A percentile compares a stretch with the other conserved stretches of the same genome.
phyloP scores from a whole-genome alignment of 2,888 invertebrate genomes.

The Silvanus unidentatus region DNA sequence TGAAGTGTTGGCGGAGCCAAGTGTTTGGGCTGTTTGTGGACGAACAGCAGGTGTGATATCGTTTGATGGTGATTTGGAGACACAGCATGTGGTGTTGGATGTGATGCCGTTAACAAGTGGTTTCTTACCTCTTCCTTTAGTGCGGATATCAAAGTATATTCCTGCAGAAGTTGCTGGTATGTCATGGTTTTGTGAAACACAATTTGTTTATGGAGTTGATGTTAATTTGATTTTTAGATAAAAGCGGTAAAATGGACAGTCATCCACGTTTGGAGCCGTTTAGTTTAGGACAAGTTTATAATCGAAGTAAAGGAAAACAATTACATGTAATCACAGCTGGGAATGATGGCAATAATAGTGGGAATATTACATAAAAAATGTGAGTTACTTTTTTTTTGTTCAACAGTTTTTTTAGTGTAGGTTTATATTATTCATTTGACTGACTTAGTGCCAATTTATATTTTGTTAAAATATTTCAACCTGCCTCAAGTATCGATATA shows the following conservation, averaged over 20 bases:
- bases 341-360: constrained; percentile 23
- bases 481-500: background rate
- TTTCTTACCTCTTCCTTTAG: constrained; percentile 79
- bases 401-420: constrained; percentile 3
- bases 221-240: constrained; percentile 36
- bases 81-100: constrained; percentile 76
- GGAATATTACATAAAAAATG: background rate
- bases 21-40: constrained; percentile 90
- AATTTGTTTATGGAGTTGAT: background rate
- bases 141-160: constrained; percentile 84
- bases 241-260: constrained; percentile 47
- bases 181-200: no score
- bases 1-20: constrained; percentile 86
- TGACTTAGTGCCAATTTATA: constrained; percentile 29
- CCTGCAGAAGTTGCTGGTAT: constrained; percentile 54
- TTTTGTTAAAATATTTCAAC: background rate
- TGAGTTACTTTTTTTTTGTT: background rate
- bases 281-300: constrained; percentile 87
- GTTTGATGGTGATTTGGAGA: constrained; percentile 38
- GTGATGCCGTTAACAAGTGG: constrained; percentile 92
- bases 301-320: constrained; percentile 85
- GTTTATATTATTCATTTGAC: constrained; percentile 16
- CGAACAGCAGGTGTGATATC: constrained; percentile 73
- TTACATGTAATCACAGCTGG: constrained; percentile 70
- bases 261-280: constrained; percentile 84